Base-by-base conservation (phyloP, 2,113 vertebrate species). In the Eulemur macaco region DNA sequence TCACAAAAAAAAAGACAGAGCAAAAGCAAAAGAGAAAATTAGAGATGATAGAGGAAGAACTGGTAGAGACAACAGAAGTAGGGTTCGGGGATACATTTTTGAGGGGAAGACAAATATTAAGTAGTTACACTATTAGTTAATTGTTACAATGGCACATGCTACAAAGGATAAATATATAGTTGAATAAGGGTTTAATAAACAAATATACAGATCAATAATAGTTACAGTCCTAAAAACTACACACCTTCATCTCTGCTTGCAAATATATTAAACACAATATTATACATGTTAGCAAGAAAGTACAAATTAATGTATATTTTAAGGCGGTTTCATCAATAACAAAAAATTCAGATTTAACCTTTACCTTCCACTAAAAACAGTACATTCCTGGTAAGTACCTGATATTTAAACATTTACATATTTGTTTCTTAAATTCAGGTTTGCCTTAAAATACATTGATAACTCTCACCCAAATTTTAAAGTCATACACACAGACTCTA, bases 301-400 rank as follows among this genome's bases (percentile, higher is more conserved):
- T 47, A 68, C 27, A 63, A 25, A 63, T 13, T 63, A 63, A 63
- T 29, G 27, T 63, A 81, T 20, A 74, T 71, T 93, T 91, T 93
- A 86, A 95, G 89, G 15, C 8, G 3, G 21, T 34, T 64, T 87
- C 25, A 56, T 69, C 60, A 94, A 42, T 81, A 86, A 95, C 39
- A 86, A 68, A 89, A 92, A 68, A 31, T 56, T 66, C 66, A 91
- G 31, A 82, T 81, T 71, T 88, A 87, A 85, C 37, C n/a, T 31
- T 84, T 63, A 84, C 17, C 47, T 93, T 84, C 56, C 52, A 92
- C 17, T 92, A 60, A 94, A 97, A 96, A 86, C 21, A 95, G 37
- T 25, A 91, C n/a, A 85, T 77, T 54, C 18, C 83, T 45, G 39
- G 27, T 64, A 86, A 11, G 11, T 69, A 92, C 11, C n/a, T 95